Evolutionary conservation across 64 coral and sea anemone genomes (phyloP).

Genomic region (Porites lutea): DNA sequence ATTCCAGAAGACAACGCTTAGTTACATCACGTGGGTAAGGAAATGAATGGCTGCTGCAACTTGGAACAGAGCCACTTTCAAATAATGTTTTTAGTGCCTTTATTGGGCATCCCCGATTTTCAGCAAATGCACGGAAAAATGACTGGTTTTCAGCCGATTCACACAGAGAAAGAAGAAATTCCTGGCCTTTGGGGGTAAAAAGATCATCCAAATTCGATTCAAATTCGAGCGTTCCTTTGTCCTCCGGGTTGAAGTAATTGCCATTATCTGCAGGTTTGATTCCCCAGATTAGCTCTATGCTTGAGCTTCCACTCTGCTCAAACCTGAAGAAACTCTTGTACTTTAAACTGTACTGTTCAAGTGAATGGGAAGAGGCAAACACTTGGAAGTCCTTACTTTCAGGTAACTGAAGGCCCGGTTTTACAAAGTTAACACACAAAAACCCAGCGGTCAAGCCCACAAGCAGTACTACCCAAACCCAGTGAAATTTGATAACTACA

Average conservation of each 20-base stretch:
- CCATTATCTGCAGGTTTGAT: slow-evolving; percentile 85
- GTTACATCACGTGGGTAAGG: slow-evolving; percentile 62
- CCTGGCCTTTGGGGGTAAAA: slow-evolving; percentile 61
- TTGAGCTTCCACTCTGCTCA: slow-evolving; percentile 1
- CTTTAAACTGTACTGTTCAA: slow-evolving; percentile 81
- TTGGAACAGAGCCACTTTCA: neutral
- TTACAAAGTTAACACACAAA: slow-evolving; percentile 77
- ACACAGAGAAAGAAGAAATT: slow-evolving; percentile 74
- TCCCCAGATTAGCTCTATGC: slow-evolving; percentile 75
- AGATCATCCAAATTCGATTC: slow-evolving; percentile 68
- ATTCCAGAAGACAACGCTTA: slow-evolving; percentile 48
- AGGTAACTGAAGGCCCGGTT: slow-evolving; percentile 76
- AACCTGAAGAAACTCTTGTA: slow-evolving; percentile 86
- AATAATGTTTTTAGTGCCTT: neutral
- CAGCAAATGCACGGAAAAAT: slow-evolving; percentile 40
- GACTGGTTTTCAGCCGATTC: slow-evolving; percentile 47
- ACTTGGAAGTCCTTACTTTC: slow-evolving; percentile 86
- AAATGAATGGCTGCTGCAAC: slow-evolving; percentile 64
- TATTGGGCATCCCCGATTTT: neutral
- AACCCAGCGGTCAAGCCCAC: slow-evolving; percentile 76
- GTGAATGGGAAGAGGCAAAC: slow-evolving; percentile 69
- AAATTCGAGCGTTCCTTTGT: slow-evolving; percentile 77
- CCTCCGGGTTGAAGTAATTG: slow-evolving; percentile 78
- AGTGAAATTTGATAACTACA: slow-evolving; percentile 78
- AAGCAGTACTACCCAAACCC: slow-evolving; percentile 75